Evolutionary conservation across 1,140 invertebrate species (phyloP).

Genomic region (Drosophila tsacasi): DNA sequence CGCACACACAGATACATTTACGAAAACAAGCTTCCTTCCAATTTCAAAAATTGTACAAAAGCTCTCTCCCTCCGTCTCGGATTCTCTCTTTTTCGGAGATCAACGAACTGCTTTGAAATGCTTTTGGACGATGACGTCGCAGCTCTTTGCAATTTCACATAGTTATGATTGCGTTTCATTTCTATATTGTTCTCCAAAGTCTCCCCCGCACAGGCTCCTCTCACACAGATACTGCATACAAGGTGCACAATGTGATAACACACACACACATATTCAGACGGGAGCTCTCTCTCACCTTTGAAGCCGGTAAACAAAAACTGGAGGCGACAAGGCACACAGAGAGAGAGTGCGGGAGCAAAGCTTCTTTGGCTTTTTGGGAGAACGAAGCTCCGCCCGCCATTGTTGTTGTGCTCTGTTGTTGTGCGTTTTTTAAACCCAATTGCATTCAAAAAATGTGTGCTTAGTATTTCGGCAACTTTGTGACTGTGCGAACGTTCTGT

Average conservation of each 20-base stretch:
- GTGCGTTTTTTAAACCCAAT: constrained; percentile 62
- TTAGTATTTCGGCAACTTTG: constrained; percentile 82
- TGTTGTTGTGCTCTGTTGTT: constrained; percentile 52
- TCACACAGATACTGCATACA: constrained; percentile 17
- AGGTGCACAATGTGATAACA: constrained; percentile 75
- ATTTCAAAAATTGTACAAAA: constrained; percentile 53
- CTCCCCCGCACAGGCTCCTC: constrained; percentile 14
- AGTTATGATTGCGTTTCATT: constrained; percentile 62
- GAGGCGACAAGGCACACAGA: constrained; percentile 18
- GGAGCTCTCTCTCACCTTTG: constrained; percentile 20
- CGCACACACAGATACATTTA: neutral
- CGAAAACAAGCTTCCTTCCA: constrained; percentile 51
- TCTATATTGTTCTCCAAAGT: constrained; percentile 39
- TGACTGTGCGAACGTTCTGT: constrained; percentile 71
- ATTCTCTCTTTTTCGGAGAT: constrained; percentile 50
- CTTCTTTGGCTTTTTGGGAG: constrained; percentile 35
- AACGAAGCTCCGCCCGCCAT: constrained; percentile 27
- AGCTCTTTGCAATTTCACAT: constrained; percentile 66
- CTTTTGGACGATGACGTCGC: constrained; percentile 75
- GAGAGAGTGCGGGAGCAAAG: constrained; percentile 48
- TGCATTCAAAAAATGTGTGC: constrained; percentile 78
- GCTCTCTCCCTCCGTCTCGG: constrained; percentile 55
- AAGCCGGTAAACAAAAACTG: constrained; percentile 75
- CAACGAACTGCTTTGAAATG: constrained; percentile 75
- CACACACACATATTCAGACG: neutral